phyloP scores from a whole-genome alignment of 2,797 vertebrate genomes.

The Peromyscus aztecus region DNA sequence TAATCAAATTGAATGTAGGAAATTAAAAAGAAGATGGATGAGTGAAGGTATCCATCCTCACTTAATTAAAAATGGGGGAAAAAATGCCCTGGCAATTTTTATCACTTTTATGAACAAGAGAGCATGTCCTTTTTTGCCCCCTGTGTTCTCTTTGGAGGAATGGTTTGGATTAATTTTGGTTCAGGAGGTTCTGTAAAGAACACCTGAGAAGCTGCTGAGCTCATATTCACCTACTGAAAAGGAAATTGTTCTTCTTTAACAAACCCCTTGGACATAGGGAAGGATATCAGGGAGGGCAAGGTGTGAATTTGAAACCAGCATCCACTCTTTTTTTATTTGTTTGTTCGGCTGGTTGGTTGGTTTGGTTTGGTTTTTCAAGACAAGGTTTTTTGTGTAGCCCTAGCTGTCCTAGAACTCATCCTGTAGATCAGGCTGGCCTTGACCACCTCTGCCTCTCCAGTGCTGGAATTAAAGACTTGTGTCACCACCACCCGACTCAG shows the following conservation, averaged over 20 bases:
- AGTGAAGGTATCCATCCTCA: conserved; percentile 78
- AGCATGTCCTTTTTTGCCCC: conserved; percentile 59
- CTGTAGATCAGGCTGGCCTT: not conserved
- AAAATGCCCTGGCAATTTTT: conserved; percentile 67
- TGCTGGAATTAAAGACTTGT: not conserved
- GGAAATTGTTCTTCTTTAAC: conserved; percentile 38
- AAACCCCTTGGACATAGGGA: conserved; percentile 23
- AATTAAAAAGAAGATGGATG: conserved; percentile 83
- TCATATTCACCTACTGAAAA: conserved; percentile 72
- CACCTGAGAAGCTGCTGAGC: conserved; percentile 67
- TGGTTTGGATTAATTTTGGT: conserved; percentile 82
- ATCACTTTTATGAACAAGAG: conserved; percentile 69
- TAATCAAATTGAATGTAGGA: conserved; percentile 84
- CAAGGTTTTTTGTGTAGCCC: not conserved
- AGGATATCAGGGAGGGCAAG: not conserved
- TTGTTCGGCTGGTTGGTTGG: not conserved
- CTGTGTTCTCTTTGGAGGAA: conserved; percentile 68
- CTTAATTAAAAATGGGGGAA: conserved; percentile 80
- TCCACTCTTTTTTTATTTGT: too few species aligned
- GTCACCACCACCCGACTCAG: not conserved
- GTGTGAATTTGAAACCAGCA: not conserved
- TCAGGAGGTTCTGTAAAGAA: conserved; percentile 80
- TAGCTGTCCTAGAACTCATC: not conserved
- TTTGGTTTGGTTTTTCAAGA: not conserved
- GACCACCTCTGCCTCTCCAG: not conserved